Conservation (phyloP, 2,113 vertebrate species). For the Gallinago jamesoni region DNA sequence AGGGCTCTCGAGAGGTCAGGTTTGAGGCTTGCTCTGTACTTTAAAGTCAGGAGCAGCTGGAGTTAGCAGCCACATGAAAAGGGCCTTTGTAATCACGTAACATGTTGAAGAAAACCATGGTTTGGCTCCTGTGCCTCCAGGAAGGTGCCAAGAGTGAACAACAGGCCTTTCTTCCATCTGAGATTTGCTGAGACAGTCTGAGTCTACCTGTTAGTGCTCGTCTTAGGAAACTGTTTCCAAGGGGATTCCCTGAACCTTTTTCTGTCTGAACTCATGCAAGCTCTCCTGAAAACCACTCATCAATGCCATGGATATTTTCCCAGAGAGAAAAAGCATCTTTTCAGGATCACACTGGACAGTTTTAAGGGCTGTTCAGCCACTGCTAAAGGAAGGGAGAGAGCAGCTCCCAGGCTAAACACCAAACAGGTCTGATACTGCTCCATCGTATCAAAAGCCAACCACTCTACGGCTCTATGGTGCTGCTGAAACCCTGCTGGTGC, state of each 20-base stretch:
- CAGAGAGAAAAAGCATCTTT: neutral
- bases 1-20: neutral
- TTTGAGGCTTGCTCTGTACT: neutral
- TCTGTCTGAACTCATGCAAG: neutral
- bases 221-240: neutral
- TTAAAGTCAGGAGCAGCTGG: neutral
- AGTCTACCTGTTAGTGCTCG: neutral
- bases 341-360: neutral
- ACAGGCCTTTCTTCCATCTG: neutral
- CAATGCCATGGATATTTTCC: neutral
- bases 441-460: neutral
- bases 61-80: neutral
- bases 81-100: neutral
- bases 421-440: neutral
- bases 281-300: neutral
- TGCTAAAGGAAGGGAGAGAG: neutral
- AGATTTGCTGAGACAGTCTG: neutral
- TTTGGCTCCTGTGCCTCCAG: neutral
- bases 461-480: accelerated
- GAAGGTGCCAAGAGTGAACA: neutral
- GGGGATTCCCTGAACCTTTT: neutral
- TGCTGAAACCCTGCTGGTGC: neutral
- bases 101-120: neutral
- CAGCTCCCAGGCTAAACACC: neutral
- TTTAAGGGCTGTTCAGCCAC: neutral